These are phyloP conservation scores for Listronotus bonariensis DNA, from an alignment of 1,140 invertebrate genomes.

Conservation along the genomic window DNA sequence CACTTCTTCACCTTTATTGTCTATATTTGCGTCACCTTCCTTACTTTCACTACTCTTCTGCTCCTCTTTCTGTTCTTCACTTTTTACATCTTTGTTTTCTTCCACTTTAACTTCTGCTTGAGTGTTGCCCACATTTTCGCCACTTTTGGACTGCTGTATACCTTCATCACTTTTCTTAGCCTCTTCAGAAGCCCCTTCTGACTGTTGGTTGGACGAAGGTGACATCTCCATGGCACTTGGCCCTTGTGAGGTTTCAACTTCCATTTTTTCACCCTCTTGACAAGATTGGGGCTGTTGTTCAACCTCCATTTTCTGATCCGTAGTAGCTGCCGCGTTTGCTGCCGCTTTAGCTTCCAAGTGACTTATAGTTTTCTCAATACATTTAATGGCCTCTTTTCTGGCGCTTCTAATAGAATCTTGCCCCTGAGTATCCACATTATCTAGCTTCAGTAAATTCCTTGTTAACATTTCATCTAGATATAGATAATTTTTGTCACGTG, in stretches of 20 bases:
- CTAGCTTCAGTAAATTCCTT: constrained; percentile 85
- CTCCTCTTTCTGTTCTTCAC: constrained; percentile 1
- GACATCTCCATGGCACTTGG: constrained; percentile 11
- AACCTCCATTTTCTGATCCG: constrained; percentile 42
- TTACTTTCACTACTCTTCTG: constrained; percentile 1
- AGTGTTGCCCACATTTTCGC: not conserved
- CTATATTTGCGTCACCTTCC: constrained; percentile 1
- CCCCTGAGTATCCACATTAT: constrained; percentile 89
- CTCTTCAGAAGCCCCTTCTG: constrained; percentile 8
- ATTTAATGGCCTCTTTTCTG: constrained; percentile 84
- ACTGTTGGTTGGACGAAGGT: not conserved
- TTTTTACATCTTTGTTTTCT: not conserved
- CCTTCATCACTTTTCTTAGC: not conserved
- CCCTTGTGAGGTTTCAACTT: constrained; percentile 17
- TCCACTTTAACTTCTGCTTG: not conserved
- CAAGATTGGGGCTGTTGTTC: constrained; percentile 7
- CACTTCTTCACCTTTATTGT: constrained; percentile 15
- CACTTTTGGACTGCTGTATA: not conserved
- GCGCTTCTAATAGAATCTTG: constrained; percentile 85
- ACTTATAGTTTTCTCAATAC: constrained; percentile 84
- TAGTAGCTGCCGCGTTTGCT: constrained; percentile 53
- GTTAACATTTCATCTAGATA: constrained; percentile 95
- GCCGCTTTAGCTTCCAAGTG: constrained; percentile 76
- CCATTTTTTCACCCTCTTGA: constrained; percentile 26
- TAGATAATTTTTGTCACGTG: constrained; percentile 82